These are phyloP conservation scores for Coccyzus lansbergi DNA, from an alignment of 2,797 vertebrate species.

Conservation along the genomic window DNA sequence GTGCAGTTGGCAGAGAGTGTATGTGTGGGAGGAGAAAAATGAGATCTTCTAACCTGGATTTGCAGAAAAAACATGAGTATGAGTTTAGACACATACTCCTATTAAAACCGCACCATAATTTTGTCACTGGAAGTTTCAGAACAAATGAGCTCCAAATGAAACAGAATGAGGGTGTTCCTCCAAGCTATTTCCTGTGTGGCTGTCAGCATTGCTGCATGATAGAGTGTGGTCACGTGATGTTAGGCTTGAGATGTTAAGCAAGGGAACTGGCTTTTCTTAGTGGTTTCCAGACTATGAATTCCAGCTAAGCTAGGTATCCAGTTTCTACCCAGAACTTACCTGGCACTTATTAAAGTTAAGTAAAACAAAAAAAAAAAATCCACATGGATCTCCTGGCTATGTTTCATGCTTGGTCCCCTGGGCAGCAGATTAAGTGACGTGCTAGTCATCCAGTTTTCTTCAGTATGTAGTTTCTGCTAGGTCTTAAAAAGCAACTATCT, in stretches of 20 bases:
- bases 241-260: slow-evolving; percentile 49
- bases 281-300: slow-evolving; percentile 65
- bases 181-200: background rate
- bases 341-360: slow-evolving; percentile 17
- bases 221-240: slow-evolving; percentile 14
- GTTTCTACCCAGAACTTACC: slow-evolving; percentile 61
- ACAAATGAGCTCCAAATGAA: slow-evolving; percentile 68
- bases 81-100: slow-evolving; percentile 58
- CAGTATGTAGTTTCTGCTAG: background rate
- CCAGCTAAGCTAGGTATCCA: slow-evolving; percentile 54
- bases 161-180: slow-evolving; percentile 64
- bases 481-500: background rate
- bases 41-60: slow-evolving; percentile 49
- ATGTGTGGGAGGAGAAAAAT: slow-evolving; percentile 60
- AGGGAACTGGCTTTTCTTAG: slow-evolving; percentile 35
- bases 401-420: background rate
- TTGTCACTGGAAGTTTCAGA: slow-evolving; percentile 70
- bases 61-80: slow-evolving; percentile 38
- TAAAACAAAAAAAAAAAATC: background rate
- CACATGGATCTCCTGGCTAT: background rate
- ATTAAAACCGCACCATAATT: slow-evolving; percentile 60
- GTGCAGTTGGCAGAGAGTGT: slow-evolving; percentile 18
- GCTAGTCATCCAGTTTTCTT: background rate
- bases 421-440: background rate
- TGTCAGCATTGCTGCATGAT: slow-evolving; percentile 30